These are phyloP conservation scores for Cheilosia variabilis DNA, from an alignment of 2,888 invertebrate species.

Conservation along the genomic window DNA sequence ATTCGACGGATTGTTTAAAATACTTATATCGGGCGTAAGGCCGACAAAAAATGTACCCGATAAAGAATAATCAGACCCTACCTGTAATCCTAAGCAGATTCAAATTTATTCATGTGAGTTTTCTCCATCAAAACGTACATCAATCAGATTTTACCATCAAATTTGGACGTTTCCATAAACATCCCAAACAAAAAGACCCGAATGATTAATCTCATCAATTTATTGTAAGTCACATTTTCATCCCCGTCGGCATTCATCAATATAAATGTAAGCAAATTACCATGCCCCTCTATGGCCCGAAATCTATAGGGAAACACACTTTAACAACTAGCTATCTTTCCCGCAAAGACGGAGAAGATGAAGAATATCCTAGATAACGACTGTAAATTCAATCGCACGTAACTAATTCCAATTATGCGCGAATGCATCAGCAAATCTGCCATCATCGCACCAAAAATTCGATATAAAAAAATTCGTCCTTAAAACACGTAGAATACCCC, in stretches of 20 bases:
- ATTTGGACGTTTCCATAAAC: neutral
- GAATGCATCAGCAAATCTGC: slow-evolving; percentile 36
- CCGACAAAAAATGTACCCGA: neutral
- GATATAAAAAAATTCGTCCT: slow-evolving; percentile 52
- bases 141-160: slow-evolving; percentile 6
- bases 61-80: neutral
- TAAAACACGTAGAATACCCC: slow-evolving; percentile 47
- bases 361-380: slow-evolving; percentile 19
- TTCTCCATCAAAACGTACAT: neutral
- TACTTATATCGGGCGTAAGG: no score
- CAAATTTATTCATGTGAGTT: neutral
- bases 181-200: neutral
- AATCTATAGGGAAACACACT: neutral
- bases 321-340: neutral
- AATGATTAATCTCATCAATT: slow-evolving; percentile 20
- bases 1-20: neutral
- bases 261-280: slow-evolving; percentile 36
- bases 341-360: neutral
- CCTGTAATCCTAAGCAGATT: slow-evolving; percentile 1
- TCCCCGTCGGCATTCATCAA: slow-evolving; percentile 15
- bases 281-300: neutral
- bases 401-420: slow-evolving; percentile 56
- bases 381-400: slow-evolving; percentile 42
- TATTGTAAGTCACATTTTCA: slow-evolving; percentile 14
- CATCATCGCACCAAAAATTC: neutral